These are phyloP conservation scores for Folsomia manolachei DNA, from an alignment of 2,888 invertebrate genomes.

Conservation along the genomic window DNA sequence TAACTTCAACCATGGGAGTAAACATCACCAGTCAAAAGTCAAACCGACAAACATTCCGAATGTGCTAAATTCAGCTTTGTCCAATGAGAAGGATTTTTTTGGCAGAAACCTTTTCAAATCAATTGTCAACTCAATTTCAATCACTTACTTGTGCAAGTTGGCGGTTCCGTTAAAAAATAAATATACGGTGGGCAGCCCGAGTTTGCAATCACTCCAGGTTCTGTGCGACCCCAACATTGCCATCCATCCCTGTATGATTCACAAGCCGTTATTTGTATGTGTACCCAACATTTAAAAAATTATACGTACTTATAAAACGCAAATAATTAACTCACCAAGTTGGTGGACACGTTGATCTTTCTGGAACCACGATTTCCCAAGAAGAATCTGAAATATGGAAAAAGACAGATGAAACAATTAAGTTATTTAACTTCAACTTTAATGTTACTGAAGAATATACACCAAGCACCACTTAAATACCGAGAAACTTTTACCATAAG, in stretches of 20 bases:
- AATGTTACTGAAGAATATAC: background rate
- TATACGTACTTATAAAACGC: no score
- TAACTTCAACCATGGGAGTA: no score
- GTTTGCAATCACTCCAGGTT: constrained; percentile 42
- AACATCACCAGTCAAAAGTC: no score
- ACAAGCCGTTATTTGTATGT: no score
- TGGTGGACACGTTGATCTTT: background rate
- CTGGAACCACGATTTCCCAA: background rate
- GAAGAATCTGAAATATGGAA: background rate
- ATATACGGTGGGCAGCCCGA: constrained; percentile 52
- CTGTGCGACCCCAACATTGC: constrained; percentile 53
- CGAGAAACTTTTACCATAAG: background rate
- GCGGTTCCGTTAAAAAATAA: constrained; percentile 49
- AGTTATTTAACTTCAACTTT: no score
- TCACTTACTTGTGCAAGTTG: constrained; percentile 51
- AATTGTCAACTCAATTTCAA: background rate
- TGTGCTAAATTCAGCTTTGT: no score
- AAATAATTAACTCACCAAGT: no score
- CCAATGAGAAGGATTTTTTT: no score
- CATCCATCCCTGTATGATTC: constrained; percentile 56
- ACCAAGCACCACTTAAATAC: background rate
- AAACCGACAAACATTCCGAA: no score
- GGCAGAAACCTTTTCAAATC: no score
- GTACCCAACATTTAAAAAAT: no score
- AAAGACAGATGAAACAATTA: no score